Evolutionary conservation across 1,140 invertebrate species (phyloP), one percentile per base, ranked within the genome.

Genomic region (Temnothorax longispinosus): DNA sequence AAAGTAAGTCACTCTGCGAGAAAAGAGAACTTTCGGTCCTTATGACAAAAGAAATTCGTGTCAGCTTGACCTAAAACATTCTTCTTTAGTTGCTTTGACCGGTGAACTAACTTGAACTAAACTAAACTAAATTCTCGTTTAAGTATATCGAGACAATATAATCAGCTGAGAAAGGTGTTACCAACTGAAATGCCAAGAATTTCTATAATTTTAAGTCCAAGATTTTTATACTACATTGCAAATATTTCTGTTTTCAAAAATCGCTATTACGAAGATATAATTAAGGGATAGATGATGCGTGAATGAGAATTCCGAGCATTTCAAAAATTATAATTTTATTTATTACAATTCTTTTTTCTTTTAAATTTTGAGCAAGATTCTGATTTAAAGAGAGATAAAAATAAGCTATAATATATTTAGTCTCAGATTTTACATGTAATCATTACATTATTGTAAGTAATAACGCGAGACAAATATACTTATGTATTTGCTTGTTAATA

Each of bases 61-160:
- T 18, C 21, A 35, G 10, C 38, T 54, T 13, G 62, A 80, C 8
- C 41, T 78, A 15, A 47, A 44, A 65, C 11, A 72, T 44, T 0
- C 8, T 81, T 44, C n/a, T 80, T 67, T 38, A 41, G 15, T 47
- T 67, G 44, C 77, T 81, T 71, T 56, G 41, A 27, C n/a, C 21
- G 13, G 6, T 3, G 38, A 69, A 41, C 62, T 38, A 56, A 41
- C 78, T 81, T 41, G 41, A 69, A 32, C 1, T 7, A 69, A 69
- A 60, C 27, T 32, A 60, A 60, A 69, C 21, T 69, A 67, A 67
- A 67, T 69, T 47, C 64, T 67, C 64, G 18, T 10, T 18, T 3
- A 69, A 47, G 6, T 69, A 69, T 1, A 69, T 1, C 5, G 27
- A 1, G n/a, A 69, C 65, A 69, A 67, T 64, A 27, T 35, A 64